Percentiles rank a stretch among this genome's conserved stretches.
Conservation (phyloP, 2,797 vertebrate genomes). For the Lacerta bilineata region DNA sequence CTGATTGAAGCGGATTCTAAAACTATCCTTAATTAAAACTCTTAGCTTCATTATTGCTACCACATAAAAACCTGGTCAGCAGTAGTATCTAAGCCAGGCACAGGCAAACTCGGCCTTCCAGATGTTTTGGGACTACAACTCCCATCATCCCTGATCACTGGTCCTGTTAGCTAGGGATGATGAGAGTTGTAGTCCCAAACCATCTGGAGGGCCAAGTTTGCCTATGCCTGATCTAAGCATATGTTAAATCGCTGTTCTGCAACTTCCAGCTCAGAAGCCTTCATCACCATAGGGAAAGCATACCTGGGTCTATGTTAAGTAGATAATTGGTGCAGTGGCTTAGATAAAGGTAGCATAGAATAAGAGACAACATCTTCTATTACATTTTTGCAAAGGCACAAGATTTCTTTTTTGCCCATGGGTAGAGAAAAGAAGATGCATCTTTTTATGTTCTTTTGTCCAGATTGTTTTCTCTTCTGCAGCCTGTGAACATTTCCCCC, state of each 20-base stretch:
- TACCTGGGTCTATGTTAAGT: slow-evolving; percentile 16
- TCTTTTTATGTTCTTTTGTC: slow-evolving; percentile 38
- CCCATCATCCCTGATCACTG: no score
- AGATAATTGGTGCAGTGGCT: neutral
- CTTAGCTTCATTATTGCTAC: neutral
- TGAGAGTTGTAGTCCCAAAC: no score
- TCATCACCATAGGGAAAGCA: slow-evolving; percentile 24
- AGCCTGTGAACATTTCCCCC: slow-evolving; percentile 60
- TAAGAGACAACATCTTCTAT: slow-evolving; percentile 42
- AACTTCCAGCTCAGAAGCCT: slow-evolving; percentile 3
- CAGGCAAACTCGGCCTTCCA: no score
- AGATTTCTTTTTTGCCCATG: neutral
- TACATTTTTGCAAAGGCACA: slow-evolving; percentile 13
- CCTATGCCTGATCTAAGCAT: no score
- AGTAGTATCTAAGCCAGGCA: neutral
- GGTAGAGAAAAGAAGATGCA: slow-evolving; percentile 33
- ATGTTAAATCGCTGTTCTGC: neutral
- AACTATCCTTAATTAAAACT: no score
- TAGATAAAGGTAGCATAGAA: neutral
- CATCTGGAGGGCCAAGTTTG: no score
- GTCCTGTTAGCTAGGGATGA: no score
- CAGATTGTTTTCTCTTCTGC: slow-evolving; percentile 46
- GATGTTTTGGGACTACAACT: no score
- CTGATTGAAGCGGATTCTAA: no score
- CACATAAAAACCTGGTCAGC: neutral